Percentiles rank a stretch among this genome's conserved stretches.
phyloP scores from a whole-genome alignment of 2,797 vertebrate genomes.

The Betta splendens region DNA sequence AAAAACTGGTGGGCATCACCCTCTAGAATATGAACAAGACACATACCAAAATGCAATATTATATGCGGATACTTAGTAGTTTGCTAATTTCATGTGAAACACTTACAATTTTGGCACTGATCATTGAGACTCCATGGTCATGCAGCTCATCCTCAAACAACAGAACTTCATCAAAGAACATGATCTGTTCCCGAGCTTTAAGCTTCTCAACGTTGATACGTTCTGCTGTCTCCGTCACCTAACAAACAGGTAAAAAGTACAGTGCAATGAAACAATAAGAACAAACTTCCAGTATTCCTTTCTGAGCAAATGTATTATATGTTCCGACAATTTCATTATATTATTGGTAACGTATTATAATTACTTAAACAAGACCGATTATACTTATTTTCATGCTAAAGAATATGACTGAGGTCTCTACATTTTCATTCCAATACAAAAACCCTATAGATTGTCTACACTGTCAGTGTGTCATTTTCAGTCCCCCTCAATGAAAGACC shows the following conservation, averaged over 20 bases:
- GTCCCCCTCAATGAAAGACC: too few species aligned
- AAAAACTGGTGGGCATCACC: conserved; percentile 98
- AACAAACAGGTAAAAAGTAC: not conserved
- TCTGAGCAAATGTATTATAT: too few species aligned
- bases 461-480: too few species aligned
- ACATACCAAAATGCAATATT: not conserved
- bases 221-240: conserved; percentile 89
- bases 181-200: conserved; percentile 94
- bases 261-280: too few species aligned
- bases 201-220: conserved; percentile 95
- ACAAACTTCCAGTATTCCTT: too few species aligned
- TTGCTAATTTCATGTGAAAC: not conserved
- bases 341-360: too few species aligned
- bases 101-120: conserved; percentile 97
- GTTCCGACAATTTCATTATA: too few species aligned
- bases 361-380: too few species aligned
- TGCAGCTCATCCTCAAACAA: conserved; percentile 97
- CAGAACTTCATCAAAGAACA: conserved; percentile 96
- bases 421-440: too few species aligned
- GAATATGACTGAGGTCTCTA: too few species aligned
- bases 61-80: not conserved
- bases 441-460: too few species aligned
- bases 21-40: conserved; percentile 77
- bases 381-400: too few species aligned
- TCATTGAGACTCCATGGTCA: conserved; percentile 95